A percentile compares a stretch with the other conserved stretches of the same genome.
Evolutionary conservation across 2,113 vertebrate species (phyloP).

Genomic region (Triplophysa siluroides): DNA sequence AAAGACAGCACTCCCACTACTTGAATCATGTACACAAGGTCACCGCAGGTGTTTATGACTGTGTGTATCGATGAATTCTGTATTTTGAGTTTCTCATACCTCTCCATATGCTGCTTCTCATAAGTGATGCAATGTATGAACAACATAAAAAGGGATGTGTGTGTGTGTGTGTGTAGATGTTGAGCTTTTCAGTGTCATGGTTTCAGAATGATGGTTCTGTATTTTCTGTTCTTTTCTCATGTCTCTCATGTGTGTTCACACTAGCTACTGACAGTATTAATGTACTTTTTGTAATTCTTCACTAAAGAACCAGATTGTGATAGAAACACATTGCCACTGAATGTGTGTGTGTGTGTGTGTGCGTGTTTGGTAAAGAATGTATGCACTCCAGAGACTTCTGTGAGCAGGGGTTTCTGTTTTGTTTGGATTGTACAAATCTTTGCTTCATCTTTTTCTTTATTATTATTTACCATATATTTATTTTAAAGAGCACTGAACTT

Average conservation of each 20-base stretch:
- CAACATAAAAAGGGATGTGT: slow-evolving; percentile 41
- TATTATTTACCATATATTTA: slow-evolving; percentile 82
- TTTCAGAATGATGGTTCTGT: slow-evolving; percentile 39
- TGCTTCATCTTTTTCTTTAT: slow-evolving; percentile 74
- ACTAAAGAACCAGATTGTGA: slow-evolving; percentile 47
- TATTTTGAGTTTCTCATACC: slow-evolving; percentile 30
- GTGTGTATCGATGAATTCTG: neutral
- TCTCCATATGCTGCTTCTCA: slow-evolving; percentile 43
- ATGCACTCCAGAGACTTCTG: slow-evolving; percentile 67
- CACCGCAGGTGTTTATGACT: slow-evolving; percentile 13
- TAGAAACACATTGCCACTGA: slow-evolving; percentile 36
- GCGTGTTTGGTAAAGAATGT: slow-evolving; percentile 71
- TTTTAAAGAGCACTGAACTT: slow-evolving; percentile 82
- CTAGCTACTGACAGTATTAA: slow-evolving; percentile 53
- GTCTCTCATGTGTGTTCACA: neutral
- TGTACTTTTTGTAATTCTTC: slow-evolving; percentile 40
- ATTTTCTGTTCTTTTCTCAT: neutral
- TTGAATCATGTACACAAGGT: slow-evolving; percentile 49
- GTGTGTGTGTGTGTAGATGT: slow-evolving; percentile 35
- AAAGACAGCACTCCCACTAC: slow-evolving; percentile 51
- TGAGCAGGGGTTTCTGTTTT: slow-evolving; percentile 58
- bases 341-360: slow-evolving; percentile 42
- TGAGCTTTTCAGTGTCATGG: slow-evolving; percentile 1
- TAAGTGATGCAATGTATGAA: slow-evolving; percentile 41
- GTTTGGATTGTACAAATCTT: slow-evolving; percentile 73